phyloP scores from a whole-genome alignment of 1,140 invertebrate genomes.

The Geopemphigus sp. region DNA sequence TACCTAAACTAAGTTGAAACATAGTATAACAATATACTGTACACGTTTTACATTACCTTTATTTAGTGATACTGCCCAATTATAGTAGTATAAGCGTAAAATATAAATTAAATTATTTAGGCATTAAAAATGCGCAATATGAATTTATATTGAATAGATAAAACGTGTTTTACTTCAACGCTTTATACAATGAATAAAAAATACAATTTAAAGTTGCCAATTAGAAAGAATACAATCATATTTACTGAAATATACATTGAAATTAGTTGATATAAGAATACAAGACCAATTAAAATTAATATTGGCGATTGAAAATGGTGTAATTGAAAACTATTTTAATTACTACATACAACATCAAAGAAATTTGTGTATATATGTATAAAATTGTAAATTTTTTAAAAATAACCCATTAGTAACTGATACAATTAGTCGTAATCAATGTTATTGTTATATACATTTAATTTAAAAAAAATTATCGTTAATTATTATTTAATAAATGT shows the following conservation, averaged over 20 bases:
- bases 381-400: not conserved
- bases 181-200: not conserved
- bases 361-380: not conserved
- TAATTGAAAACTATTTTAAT: not conserved
- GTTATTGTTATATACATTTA: not conserved
- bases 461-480: conserved; percentile 3
- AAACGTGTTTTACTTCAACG: not conserved
- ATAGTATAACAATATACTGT: not conserved
- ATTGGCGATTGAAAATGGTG: not conserved
- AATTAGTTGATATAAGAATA: conserved; percentile 1
- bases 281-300: not conserved
- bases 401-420: not conserved
- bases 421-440: not conserved
- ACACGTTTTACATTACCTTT: not conserved
- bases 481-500: conserved; percentile 27
- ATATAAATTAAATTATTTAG: conserved; percentile 13
- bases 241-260: not conserved
- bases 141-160: not conserved
- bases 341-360: not conserved
- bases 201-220: not conserved
- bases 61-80: not conserved
- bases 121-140: not conserved
- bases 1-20: not conserved
- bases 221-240: not conserved
- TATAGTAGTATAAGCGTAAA: conserved; percentile 8